A percentile compares a stretch with the other conserved stretches of the same genome.
Conservation (phyloP, 53 echinoderm and acorn worm species). For the Antedon mediterranea region DNA sequence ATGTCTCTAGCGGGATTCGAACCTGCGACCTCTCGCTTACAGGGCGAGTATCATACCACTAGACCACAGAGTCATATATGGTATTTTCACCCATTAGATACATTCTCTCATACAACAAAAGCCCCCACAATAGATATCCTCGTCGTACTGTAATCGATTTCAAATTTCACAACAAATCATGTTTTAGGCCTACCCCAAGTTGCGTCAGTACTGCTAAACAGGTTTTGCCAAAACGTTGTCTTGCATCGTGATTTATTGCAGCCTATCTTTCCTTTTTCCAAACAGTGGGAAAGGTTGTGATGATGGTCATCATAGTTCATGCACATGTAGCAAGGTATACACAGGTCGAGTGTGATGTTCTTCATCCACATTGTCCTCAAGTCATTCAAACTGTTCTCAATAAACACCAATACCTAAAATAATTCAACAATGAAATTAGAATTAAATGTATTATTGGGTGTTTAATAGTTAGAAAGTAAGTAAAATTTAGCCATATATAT, state of each 20-base stretch:
- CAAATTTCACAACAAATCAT: no score
- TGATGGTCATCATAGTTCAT: background rate
- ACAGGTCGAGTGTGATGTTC: background rate
- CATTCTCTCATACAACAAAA: no score
- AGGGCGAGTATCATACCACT: no score
- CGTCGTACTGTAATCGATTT: no score
- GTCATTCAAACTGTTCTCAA: background rate
- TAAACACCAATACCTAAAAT: background rate
- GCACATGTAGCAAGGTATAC: background rate
- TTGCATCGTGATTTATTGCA: background rate
- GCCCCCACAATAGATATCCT: no score
- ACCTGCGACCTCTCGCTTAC: no score
- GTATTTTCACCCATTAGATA: no score
- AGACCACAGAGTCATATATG: no score
- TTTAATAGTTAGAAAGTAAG: background rate
- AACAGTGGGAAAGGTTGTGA: background rate
- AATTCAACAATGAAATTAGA: background rate
- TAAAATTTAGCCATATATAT: background rate
- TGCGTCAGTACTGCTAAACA: background rate
- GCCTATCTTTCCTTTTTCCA: background rate
- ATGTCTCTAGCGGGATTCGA: no score
- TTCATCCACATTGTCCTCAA: background rate
- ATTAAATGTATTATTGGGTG: background rate
- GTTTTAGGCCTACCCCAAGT: background rate
- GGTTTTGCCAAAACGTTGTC: background rate